phyloP scores from a whole-genome alignment of 2,888 invertebrate genomes.

The Protodeltote pygarga region DNA sequence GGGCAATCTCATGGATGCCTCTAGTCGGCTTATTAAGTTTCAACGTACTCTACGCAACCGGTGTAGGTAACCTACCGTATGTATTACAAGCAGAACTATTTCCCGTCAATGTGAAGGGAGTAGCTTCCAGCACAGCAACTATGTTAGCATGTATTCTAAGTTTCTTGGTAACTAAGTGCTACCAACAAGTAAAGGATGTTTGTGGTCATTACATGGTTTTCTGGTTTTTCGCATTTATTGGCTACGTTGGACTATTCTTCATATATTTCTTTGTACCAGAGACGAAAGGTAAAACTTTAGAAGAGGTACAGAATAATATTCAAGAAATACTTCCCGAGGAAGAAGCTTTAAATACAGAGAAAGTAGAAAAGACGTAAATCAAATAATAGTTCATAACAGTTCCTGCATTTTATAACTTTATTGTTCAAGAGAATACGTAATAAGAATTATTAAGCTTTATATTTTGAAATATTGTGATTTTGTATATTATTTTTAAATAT shows the following conservation, averaged over 20 bases:
- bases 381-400: too few species aligned
- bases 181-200: slow-evolving; percentile 84
- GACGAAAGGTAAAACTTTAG: slow-evolving; percentile 88
- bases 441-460: too few species aligned
- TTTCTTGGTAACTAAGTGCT: slow-evolving; percentile 87
- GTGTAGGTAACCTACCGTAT: slow-evolving; percentile 88
- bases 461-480: too few species aligned
- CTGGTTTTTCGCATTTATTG: slow-evolving; percentile 85
- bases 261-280: slow-evolving; percentile 87
- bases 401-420: too few species aligned
- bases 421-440: too few species aligned
- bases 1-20: slow-evolving; percentile 81
- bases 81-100: slow-evolving; percentile 89
- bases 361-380: slow-evolving; percentile 16
- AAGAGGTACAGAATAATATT: slow-evolving; percentile 87
- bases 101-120: slow-evolving; percentile 88
- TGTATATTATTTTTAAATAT: too few species aligned
- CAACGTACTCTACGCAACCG: slow-evolving; percentile 87
- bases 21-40: slow-evolving; percentile 86
- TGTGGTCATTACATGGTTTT: slow-evolving; percentile 88
- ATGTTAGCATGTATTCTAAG: slow-evolving; percentile 86
- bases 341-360: slow-evolving; percentile 50
- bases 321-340: slow-evolving; percentile 66
- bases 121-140: slow-evolving; percentile 87
- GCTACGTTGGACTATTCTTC: slow-evolving; percentile 86